Evolutionary conservation across 2,888 invertebrate species (phyloP).

Genomic region (Drosophila leonis): DNA sequence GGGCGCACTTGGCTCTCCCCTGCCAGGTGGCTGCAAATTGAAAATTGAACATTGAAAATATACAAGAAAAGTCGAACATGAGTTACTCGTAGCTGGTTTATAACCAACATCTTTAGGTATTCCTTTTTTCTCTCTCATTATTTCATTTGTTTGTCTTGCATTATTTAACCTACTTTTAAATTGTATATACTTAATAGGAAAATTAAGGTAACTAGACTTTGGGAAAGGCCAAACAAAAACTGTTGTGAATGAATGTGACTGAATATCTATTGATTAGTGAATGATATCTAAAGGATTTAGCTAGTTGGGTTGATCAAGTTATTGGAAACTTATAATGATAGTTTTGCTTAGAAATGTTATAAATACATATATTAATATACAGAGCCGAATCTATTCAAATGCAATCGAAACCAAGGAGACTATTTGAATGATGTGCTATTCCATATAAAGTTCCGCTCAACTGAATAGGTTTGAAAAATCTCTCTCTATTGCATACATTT

Average conservation of each 20-base stretch:
- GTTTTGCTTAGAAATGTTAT: no score
- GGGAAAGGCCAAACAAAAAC: background rate
- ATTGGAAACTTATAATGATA: no score
- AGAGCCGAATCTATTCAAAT: no score
- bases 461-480: no score
- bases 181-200: background rate
- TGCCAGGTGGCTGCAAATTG: conserved; percentile 11
- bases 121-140: background rate
- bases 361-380: no score
- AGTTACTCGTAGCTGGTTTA: background rate
- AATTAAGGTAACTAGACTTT: background rate
- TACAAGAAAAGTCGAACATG: conserved; percentile 1
- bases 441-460: no score
- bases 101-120: background rate
- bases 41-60: background rate
- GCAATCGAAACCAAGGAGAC: no score
- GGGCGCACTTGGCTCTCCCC: background rate
- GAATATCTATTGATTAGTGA: background rate
- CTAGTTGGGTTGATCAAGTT: no score
- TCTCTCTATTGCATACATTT: no score
- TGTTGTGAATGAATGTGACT: background rate
- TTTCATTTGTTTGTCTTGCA: conserved; percentile 3
- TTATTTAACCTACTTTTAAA: background rate
- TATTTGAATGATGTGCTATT: no score
- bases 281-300: background rate